Evolutionary conservation across 2,113 vertebrate genomes (phyloP), one percentile per base, ranked within the genome.

Genomic region (Myrmecophaga tridactyla): DNA sequence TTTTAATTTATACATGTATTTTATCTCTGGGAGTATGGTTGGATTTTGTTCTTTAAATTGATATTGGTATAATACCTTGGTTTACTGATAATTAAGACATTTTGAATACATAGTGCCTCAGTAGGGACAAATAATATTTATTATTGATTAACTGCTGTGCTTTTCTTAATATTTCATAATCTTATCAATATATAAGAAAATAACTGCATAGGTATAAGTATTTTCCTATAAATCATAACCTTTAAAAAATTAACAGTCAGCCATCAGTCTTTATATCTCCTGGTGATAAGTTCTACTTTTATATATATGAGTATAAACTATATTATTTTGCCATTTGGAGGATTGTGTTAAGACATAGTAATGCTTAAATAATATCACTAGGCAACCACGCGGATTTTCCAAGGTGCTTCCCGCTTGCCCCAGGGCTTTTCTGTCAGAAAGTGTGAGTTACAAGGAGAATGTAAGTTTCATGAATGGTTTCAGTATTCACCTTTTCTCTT

Each of bases 41-140:
- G 36, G 36, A 23, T 94, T 94, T 88, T 51, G 17, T 86, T 86
- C 43, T 62, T 69, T 34, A 63, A 25, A 51, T 63, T 34, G 69
- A 41, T 63, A 13, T 34, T 56, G 43, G 62, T 31, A 31, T 39
- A 48, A 29, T 4, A 56, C 34, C 6, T 80, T 31, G 75, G 10
- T 27, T 62, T 36, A 29, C 39, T 72, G 3, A 25, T 20, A 69
- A 51, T 67, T 25, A 51, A 62, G 48, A 9, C 15, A 17, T 27
- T 29, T 20, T 6, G 23, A 62, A 10, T 4, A 8, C 14, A 29
- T 4, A 10, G 65, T 23, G 2, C 76, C 58, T 67, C 20, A 13
- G 14, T 9, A 6, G 13, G 29, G 36, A 20, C 48, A 43, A 43
- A 41, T 58, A 11, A 11, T 7, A 31, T 34, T 36, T 48, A 39